These are phyloP conservation scores for Malacoctenus gilli DNA, from an alignment of 2,797 vertebrate genomes.

Conservation along the genomic window DNA sequence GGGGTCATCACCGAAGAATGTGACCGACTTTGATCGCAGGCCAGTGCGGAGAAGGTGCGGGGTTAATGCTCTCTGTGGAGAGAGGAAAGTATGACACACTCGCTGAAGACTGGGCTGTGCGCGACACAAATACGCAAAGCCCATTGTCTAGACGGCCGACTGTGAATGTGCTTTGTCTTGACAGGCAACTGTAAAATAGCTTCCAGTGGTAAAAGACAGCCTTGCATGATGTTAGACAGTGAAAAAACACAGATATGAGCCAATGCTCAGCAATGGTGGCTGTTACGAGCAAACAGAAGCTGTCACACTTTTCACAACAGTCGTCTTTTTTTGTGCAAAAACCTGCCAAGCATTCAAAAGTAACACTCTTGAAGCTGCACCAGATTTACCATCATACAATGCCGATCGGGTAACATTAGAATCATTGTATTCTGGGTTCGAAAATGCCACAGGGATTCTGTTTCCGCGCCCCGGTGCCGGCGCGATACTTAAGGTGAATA, in stretches of 20 bases:
- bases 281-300: slow-evolving; percentile 40
- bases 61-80: slow-evolving; percentile 27
- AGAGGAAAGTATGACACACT: slow-evolving; percentile 27
- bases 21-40: slow-evolving; percentile 62
- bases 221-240: slow-evolving; percentile 8
- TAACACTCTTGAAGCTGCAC: too few relatives aligned
- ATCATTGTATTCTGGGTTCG: too few relatives aligned
- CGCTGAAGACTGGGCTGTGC: slow-evolving; percentile 14
- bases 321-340: too few relatives aligned
- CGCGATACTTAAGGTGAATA: neutral
- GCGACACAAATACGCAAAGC: slow-evolving; percentile 22
- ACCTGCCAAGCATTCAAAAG: too few relatives aligned
- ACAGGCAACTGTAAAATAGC: slow-evolving; percentile 14
- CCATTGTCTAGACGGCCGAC: slow-evolving; percentile 3
- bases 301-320: slow-evolving; percentile 27
- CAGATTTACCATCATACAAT: too few relatives aligned
- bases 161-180: slow-evolving; percentile 3
- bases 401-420: too few relatives aligned
- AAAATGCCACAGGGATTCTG: slow-evolving; percentile 9
- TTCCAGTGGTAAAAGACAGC: neutral
- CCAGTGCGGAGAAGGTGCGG: slow-evolving; percentile 34
- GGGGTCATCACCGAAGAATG: slow-evolving; percentile 65
- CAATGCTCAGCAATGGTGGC: slow-evolving; percentile 16
- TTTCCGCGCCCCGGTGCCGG: neutral
- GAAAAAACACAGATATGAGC: slow-evolving; percentile 7